Evolutionary conservation across 2,888 invertebrate genomes (phyloP).

Genomic region (Hermodice carunculata): DNA sequence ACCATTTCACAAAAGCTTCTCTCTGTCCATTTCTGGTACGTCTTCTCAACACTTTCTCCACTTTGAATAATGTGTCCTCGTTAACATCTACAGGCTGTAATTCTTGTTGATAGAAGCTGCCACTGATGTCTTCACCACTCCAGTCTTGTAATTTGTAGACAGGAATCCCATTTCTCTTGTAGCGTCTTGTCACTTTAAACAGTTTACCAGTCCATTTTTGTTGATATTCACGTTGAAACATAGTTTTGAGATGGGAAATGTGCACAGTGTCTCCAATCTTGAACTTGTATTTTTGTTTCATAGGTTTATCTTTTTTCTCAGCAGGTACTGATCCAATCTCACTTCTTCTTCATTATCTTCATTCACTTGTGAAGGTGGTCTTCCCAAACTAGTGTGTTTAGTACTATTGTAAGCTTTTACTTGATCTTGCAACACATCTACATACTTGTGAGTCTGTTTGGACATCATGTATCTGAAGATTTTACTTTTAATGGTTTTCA

Average conservation of each 20-base stretch:
- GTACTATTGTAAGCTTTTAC: constrained; percentile 10
- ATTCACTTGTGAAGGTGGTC: background rate
- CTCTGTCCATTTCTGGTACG: background rate
- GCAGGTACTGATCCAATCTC: background rate
- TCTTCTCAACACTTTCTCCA: background rate
- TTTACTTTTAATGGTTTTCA: constrained; percentile 6
- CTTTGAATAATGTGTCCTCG: background rate
- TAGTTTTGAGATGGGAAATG: background rate
- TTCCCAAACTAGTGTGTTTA: background rate
- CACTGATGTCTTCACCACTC: constrained; percentile 5
- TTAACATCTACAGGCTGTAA: no score
- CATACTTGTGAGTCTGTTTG: background rate
- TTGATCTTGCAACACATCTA: constrained; percentile 1
- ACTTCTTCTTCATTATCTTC: constrained; percentile 3
- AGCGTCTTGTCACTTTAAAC: background rate
- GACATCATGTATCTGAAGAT: background rate
- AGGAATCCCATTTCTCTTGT: background rate
- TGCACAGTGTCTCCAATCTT: constrained; percentile 5
- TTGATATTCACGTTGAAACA: constrained; percentile 1
- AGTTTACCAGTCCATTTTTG: constrained; percentile 8
- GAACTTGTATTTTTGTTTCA: background rate
- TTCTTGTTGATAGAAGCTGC: constrained; percentile 9
- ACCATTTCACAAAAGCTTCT: background rate
- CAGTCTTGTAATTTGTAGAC: background rate
- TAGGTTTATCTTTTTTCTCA: background rate